A percentile compares a stretch with the other conserved stretches of the same genome.
Evolutionary conservation across 1,140 invertebrate species (phyloP).

Genomic region (Archivesica marissinica): DNA sequence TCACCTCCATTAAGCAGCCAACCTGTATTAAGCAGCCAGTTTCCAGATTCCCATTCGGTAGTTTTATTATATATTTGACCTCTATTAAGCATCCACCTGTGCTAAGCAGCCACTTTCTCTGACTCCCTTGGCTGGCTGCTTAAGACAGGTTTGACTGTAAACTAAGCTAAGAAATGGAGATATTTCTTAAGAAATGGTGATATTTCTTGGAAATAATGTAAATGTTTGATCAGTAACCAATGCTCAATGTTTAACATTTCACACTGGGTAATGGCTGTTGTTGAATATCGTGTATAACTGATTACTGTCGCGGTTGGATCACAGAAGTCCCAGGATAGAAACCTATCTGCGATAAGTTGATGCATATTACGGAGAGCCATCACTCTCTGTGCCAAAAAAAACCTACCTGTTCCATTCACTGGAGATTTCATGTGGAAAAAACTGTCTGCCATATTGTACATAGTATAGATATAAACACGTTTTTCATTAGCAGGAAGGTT

Average conservation of each 20-base stretch:
- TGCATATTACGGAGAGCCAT: constrained; percentile 26
- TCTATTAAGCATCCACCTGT: too few species aligned
- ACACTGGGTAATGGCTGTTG: neutral
- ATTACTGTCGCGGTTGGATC: constrained; percentile 17
- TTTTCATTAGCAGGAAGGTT: too few species aligned
- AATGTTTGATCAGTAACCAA: neutral
- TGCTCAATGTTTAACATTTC: constrained; percentile 32
- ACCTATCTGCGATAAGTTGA: constrained; percentile 11
- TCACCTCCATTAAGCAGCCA: too few species aligned
- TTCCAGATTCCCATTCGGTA: too few species aligned
- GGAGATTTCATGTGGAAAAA: constrained; percentile 21
- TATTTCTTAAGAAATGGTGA: too few species aligned
- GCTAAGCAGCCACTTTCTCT: too few species aligned
- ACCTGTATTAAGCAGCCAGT: too few species aligned
- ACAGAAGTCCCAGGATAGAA: neutral
- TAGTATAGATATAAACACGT: too few species aligned
- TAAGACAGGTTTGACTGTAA: too few species aligned
- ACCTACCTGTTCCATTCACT: constrained; percentile 30
- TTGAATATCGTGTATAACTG: constrained; percentile 3
- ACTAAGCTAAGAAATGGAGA: too few species aligned
- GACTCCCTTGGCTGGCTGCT: too few species aligned
- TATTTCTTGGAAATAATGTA: neutral
- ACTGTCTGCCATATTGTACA: constrained; percentile 5
- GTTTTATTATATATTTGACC: too few species aligned
- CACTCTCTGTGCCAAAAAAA: neutral